A percentile compares a stretch with the other conserved stretches of the same genome.
Conservation (phyloP, 2,113 vertebrate species). For the Saguinus imperator region DNA sequence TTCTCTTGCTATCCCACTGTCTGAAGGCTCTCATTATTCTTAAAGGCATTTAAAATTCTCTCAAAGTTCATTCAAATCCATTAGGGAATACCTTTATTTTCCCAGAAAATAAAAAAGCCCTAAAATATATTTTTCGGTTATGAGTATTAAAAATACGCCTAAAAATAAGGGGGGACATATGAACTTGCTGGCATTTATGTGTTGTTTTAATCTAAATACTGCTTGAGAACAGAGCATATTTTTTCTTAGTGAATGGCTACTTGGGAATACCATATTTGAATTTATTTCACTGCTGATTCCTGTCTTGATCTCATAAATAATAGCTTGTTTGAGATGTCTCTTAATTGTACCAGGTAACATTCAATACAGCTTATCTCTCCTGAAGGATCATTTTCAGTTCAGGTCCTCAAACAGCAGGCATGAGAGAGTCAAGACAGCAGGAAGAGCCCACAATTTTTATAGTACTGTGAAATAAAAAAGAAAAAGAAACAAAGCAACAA, state of each 20-base stretch:
- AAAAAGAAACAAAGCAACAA: background rate
- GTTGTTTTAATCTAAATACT: conserved; percentile 33
- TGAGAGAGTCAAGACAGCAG: background rate
- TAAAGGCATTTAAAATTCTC: background rate
- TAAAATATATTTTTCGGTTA: background rate
- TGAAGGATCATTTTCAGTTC: background rate
- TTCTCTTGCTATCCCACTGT: background rate
- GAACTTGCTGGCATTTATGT: conserved; percentile 21
- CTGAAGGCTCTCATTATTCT: conserved; percentile 11
- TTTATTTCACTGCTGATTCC: background rate
- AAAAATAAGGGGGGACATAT: conserved; percentile 54
- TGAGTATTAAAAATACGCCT: conserved; percentile 40
- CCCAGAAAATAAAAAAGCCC: background rate
- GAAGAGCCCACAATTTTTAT: background rate
- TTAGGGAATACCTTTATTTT: conserved; percentile 1
- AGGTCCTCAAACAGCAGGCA: background rate
- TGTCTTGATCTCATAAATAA: background rate
- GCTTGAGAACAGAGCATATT: background rate
- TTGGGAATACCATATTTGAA: background rate
- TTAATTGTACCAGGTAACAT: background rate
- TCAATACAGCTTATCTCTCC: background rate
- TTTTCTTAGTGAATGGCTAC: background rate
- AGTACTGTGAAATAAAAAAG: background rate
- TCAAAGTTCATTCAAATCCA: conserved; percentile 39
- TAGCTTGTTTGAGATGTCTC: background rate